These are phyloP conservation scores for Augochlorella aurata DNA, from an alignment of 2,888 invertebrate genomes.

Conservation along the genomic window DNA sequence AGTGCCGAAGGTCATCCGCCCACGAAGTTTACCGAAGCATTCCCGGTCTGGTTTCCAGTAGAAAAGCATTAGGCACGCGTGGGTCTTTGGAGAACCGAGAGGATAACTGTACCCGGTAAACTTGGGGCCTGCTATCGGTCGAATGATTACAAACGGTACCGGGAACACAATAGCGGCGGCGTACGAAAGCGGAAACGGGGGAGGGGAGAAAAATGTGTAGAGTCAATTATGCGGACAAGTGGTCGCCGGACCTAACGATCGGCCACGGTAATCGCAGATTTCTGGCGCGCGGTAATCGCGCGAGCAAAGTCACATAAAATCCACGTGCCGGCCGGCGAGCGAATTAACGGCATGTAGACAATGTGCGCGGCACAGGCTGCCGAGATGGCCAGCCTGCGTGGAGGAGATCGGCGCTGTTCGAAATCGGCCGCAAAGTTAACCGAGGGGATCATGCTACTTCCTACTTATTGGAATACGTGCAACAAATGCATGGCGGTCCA, in stretches of 20 bases:
- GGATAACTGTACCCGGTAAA: conserved; percentile 1
- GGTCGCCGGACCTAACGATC: conserved; percentile 69
- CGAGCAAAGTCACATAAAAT: conserved; percentile 71
- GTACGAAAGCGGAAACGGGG: not conserved
- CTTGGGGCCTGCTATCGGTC: not conserved
- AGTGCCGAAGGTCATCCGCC: not conserved
- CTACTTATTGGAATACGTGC: too few relatives aligned
- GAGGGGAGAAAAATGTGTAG: not conserved
- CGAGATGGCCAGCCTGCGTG: conserved; percentile 45
- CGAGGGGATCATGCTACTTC: not conserved
- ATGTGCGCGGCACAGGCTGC: conserved; percentile 48
- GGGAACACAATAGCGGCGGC: not conserved
- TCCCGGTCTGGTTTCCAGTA: not conserved
- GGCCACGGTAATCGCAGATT: conserved; percentile 68
- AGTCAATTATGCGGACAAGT: conserved; percentile 70
- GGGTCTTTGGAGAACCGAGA: not conserved
- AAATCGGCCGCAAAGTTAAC: not conserved
- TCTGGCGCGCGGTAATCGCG: conserved; percentile 71
- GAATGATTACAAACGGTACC: not conserved
- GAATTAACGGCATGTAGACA: conserved; percentile 28
- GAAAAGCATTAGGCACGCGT: conserved; percentile 5
- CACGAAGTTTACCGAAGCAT: not conserved
- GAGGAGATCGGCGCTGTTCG: conserved; percentile 21
- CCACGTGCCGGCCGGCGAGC: conserved; percentile 40
- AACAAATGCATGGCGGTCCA: too few relatives aligned